Evolutionary conservation across 2,113 vertebrate genomes (phyloP).

Genomic region (Eurystomus gularis): DNA sequence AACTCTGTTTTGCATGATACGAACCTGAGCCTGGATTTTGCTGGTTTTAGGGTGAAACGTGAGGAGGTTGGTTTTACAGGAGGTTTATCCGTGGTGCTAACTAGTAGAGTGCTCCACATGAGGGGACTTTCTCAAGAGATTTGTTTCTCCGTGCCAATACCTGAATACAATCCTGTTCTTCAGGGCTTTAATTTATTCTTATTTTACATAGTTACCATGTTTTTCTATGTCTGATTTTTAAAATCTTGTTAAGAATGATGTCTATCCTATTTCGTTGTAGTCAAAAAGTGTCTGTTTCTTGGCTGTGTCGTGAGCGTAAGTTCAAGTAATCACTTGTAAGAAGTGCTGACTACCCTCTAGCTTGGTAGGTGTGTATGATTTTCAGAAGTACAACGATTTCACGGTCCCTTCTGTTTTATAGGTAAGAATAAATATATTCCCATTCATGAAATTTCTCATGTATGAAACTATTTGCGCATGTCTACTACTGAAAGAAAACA

Average conservation of each 20-base stretch:
- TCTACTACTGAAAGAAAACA: neutral
- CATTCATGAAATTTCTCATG: neutral
- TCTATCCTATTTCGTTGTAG: neutral
- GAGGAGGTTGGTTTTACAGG: neutral
- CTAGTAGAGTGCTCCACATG: neutral
- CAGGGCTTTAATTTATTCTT: neutral
- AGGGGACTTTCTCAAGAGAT: neutral
- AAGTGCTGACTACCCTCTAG: neutral
- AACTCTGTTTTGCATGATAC: neutral
- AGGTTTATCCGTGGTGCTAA: neutral
- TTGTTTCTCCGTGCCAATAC: neutral
- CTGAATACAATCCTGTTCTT: neutral
- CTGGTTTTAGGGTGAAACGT: neutral
- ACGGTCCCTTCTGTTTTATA: neutral
- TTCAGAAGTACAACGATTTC: neutral
- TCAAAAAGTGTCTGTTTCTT: neutral
- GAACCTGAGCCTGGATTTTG: neutral
- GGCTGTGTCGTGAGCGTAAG: neutral
- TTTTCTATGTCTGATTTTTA: neutral
- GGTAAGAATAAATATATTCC: neutral
- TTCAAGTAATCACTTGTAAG: neutral
- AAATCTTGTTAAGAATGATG: neutral
- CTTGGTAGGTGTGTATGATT: neutral
- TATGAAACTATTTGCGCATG: neutral
- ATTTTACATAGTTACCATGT: neutral